phyloP scores from a whole-genome alignment of 2,888 invertebrate genomes.

The Psylliodes chrysocephalus region DNA sequence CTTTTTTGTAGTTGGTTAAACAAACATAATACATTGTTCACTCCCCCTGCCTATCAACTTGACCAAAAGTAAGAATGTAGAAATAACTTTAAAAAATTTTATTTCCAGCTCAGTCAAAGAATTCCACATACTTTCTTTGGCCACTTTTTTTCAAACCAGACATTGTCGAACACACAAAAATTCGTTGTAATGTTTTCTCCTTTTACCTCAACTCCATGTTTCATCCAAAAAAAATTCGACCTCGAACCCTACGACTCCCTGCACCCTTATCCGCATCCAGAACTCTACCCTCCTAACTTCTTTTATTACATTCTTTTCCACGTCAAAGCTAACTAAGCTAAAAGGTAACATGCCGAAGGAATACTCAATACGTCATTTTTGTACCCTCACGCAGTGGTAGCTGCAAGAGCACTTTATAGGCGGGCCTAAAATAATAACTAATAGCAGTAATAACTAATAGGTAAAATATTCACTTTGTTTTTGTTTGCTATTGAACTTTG shows the following conservation, averaged over 20 bases:
- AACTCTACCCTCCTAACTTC: slow-evolving; percentile 54
- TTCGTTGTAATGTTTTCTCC: neutral
- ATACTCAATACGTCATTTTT: slow-evolving; percentile 54
- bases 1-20: too few relatives aligned
- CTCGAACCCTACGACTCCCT: neutral
- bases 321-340: slow-evolving; percentile 60
- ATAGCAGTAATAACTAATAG: too few relatives aligned
- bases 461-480: too few relatives aligned
- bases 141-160: neutral
- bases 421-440: too few relatives aligned
- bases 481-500: too few relatives aligned
- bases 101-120: too few relatives aligned
- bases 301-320: slow-evolving; percentile 62
- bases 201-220: neutral
- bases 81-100: too few relatives aligned
- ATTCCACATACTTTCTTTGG: too few relatives aligned
- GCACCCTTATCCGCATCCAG: slow-evolving; percentile 13
- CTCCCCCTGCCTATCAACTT: too few relatives aligned
- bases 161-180: neutral
- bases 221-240: slow-evolving; percentile 5
- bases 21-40: too few relatives aligned
- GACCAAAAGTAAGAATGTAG: too few relatives aligned
- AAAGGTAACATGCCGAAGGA: slow-evolving; percentile 59
- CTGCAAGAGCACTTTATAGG: too few relatives aligned
- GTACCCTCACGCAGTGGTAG: neutral